Base-by-base conservation (phyloP, 2,113 vertebrate species). In the Donacobius atricapilla region DNA sequence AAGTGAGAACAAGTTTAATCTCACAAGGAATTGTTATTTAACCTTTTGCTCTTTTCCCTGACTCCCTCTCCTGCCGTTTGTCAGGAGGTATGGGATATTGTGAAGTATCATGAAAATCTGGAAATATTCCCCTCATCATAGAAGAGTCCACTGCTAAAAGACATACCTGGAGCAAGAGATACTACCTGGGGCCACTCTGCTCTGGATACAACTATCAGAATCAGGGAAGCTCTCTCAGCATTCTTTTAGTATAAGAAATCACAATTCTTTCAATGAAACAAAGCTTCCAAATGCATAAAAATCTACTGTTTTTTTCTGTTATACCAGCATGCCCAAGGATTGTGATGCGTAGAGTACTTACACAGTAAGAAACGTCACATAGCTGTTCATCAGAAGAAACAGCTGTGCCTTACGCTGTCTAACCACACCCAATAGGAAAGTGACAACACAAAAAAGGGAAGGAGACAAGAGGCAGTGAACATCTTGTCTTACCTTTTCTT, bases 81-180 rank as follows among this genome's bases (percentile, higher is more conserved):
- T 31, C 25, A 31, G n/a, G 27, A 78, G 19, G 84, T 54, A 80
- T 8, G 53, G 84, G 48, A 45, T 56, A 17, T 15, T 65, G 21
- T 39, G n/a, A 89, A 65, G 40, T 6, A 91, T 22, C 45, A 65
- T 18, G 17, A 93, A 72, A 76, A 76, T 11, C 7, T 33, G 69
- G 40, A 83, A 95, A 69, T 13, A 87, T 6, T 72, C 9, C 11
- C 18, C 28, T 87, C 1, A 0, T 51, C 10, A 33, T 2, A 54
- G 35, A 76, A 45, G 3, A 54, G 18, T 66, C 7, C 14, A 48
- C 33, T 45, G 13, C 30, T 72, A 20, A 63, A 68, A 31, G 28
- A 6, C 0, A 0, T n/a, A 77, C 10, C 31, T 83, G 11, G 3
- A 42, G 13, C 54, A 68, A 71, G 18, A 77, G 15, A 8, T 18